A percentile compares a stretch with the other conserved stretches of the same genome.
Conservation (phyloP, 2,113 vertebrate genomes). For the Cheirogaleus medius region DNA sequence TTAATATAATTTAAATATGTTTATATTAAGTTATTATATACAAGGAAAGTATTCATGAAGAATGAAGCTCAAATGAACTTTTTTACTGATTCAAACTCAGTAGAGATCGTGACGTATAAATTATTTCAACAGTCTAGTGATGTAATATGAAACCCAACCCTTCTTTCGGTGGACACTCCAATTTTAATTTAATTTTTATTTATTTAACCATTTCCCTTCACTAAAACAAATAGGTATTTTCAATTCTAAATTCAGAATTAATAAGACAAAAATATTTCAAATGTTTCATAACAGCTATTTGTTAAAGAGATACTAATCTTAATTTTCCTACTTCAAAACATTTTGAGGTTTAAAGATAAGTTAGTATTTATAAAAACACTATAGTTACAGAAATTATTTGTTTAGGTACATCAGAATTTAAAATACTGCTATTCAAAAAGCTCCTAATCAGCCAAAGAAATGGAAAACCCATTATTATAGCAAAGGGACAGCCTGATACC, state of each 20-base stretch:
- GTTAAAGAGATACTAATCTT: background rate
- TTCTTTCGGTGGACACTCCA: background rate
- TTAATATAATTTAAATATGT: background rate
- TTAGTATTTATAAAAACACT: background rate
- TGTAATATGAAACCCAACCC: background rate
- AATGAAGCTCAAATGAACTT: background rate
- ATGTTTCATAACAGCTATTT: background rate
- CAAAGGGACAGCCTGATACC: background rate
- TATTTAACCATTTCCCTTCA: background rate
- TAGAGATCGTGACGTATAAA: background rate
- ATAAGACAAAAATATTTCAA: background rate
- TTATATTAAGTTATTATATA: background rate
- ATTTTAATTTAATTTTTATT: background rate
- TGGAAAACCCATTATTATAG: background rate
- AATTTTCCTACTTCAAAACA: conserved; percentile 27
- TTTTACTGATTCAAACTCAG: background rate
- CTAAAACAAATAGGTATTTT: conserved; percentile 2
- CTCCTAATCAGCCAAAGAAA: background rate
- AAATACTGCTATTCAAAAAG: background rate
- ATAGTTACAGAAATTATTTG: background rate
- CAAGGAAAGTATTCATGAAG: background rate
- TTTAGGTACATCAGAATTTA: conserved; percentile 5
- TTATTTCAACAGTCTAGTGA: background rate
- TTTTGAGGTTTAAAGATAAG: conserved; percentile 10
- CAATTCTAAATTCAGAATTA: conserved; percentile 22